Conservation (phyloP, 2,888 invertebrate species). For the Lobophora halterata region DNA sequence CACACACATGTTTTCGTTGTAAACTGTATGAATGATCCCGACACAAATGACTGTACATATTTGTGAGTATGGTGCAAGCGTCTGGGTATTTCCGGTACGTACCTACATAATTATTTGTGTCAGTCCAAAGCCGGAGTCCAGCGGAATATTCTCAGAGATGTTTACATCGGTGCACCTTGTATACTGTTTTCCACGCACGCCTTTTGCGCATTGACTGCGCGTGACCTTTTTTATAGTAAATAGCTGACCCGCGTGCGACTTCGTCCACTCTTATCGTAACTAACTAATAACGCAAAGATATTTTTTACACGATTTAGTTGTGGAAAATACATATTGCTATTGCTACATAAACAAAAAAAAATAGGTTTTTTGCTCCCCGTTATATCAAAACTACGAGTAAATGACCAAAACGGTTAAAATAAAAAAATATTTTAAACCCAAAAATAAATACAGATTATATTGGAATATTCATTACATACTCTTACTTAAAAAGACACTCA, state of each 20-base stretch:
- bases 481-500: no score
- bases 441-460: neutral
- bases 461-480: no score
- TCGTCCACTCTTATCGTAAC: no score
- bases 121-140: constrained; percentile 63
- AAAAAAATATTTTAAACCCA: neutral
- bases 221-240: no score
- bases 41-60: constrained; percentile 30
- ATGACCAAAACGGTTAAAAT: no score
- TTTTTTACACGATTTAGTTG: constrained; percentile 5
- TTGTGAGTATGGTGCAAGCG: constrained; percentile 44
- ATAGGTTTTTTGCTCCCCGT: constrained; percentile 1
- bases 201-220: constrained; percentile 28
- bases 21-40: constrained; percentile 16
- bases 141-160: constrained; percentile 66
- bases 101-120: constrained; percentile 48
- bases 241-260: no score
- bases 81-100: constrained; percentile 59
- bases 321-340: no score
- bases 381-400: neutral
- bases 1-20: constrained; percentile 20
- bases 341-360: no score
- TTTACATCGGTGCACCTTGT: constrained; percentile 58
- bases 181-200: constrained; percentile 51
- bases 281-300: no score